Conservation (phyloP, 2,113 vertebrate species). For the Excalfactoria chinensis region DNA sequence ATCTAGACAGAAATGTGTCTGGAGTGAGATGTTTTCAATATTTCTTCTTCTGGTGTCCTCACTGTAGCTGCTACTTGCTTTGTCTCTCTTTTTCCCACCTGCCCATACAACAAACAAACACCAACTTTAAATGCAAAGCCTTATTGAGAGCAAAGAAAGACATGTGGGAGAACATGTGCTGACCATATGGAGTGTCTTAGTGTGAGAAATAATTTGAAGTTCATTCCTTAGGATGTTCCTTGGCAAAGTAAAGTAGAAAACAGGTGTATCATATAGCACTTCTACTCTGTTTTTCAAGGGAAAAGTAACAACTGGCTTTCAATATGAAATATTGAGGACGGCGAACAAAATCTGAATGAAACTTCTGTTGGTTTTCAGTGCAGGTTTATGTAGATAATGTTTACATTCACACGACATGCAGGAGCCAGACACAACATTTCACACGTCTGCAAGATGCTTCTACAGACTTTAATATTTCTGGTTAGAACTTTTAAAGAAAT, state of each 20-base stretch:
- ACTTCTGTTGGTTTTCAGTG: not conserved
- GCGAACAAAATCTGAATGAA: not conserved
- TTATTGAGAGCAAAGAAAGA: not conserved
- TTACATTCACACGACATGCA: not conserved
- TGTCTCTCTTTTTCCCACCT: not conserved
- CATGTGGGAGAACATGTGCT: not conserved
- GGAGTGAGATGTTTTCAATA: not conserved
- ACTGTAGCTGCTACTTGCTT: not conserved
- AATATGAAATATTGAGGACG: not conserved
- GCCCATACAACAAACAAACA: not conserved
- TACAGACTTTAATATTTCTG: slow-evolving; percentile 16
- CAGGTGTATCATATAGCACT: not conserved
- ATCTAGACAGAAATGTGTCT: not conserved
- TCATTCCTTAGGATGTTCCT: not conserved
- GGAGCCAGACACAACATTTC: slow-evolving; percentile 15
- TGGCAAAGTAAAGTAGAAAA: not conserved
- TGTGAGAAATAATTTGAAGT: not conserved
- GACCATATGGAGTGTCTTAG: not conserved
- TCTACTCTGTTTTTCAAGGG: not conserved
- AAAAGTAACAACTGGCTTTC: not conserved
- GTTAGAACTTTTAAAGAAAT: not conserved
- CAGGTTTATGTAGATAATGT: not conserved
- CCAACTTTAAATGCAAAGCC: not conserved
- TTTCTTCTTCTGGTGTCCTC: not conserved
- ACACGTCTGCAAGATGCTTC: not conserved